Conservation (phyloP, 2,888 invertebrate genomes). For the Drosophila hawaiiensis region DNA sequence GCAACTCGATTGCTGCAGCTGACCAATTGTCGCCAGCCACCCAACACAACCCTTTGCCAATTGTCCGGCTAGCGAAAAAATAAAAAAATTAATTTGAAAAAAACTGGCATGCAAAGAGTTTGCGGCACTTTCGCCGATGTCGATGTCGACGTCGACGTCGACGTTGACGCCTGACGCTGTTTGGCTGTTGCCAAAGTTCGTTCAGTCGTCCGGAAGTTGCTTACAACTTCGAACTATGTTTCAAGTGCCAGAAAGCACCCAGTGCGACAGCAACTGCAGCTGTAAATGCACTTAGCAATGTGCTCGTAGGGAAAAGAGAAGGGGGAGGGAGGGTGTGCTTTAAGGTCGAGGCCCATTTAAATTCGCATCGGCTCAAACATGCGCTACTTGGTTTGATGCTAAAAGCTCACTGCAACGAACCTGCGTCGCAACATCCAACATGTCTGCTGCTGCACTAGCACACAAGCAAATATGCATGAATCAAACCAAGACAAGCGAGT, state of each 20-base stretch:
- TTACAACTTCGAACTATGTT: slow-evolving; percentile 56
- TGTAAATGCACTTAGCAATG: slow-evolving; percentile 25
- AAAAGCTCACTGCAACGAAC: slow-evolving; percentile 60
- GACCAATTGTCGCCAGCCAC: slow-evolving; percentile 50
- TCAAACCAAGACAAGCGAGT: neutral
- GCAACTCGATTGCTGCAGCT: slow-evolving; percentile 40
- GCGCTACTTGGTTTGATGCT: slow-evolving; percentile 25
- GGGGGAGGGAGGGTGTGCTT: neutral
- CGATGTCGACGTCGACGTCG: neutral
- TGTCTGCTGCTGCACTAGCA: slow-evolving; percentile 17
- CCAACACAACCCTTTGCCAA: slow-evolving; percentile 7
- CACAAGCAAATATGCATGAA: neutral
- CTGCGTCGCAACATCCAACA: slow-evolving; percentile 30
- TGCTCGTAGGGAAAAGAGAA: neutral
- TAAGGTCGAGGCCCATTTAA: slow-evolving; percentile 30
- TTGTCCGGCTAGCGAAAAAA: slow-evolving; percentile 27
- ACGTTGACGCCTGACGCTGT: slow-evolving; percentile 16
- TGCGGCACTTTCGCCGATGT: slow-evolving; percentile 47
- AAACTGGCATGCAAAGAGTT: slow-evolving; percentile 43
- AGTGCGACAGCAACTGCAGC: slow-evolving; percentile 5
- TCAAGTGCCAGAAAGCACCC: slow-evolving; percentile 25
- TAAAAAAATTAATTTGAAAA: slow-evolving; percentile 8
- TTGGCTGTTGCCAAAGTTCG: slow-evolving; percentile 40
- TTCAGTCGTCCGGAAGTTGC: slow-evolving; percentile 53
- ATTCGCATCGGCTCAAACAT: slow-evolving; percentile 15